Percentiles rank a stretch among this genome's conserved stretches.
Evolutionary conservation across 2,113 vertebrate species (phyloP).

Genomic region (Larimichthys crocea): DNA sequence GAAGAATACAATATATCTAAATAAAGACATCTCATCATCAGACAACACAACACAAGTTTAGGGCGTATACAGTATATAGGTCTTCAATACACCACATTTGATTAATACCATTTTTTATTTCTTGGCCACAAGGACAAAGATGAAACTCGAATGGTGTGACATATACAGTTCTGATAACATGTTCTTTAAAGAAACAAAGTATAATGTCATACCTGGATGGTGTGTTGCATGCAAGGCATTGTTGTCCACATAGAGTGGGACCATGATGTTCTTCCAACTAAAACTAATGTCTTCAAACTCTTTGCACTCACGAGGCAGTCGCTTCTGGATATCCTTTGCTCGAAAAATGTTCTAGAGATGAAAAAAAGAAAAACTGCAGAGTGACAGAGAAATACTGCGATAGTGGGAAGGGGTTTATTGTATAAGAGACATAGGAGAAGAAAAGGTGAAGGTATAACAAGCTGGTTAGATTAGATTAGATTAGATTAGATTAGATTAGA

Average conservation of each 20-base stretch:
- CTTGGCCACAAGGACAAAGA: too few species aligned
- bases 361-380: background rate
- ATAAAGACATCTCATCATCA: too few species aligned
- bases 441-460: too few species aligned
- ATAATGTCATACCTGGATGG: slow-evolving; percentile 82
- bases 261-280: slow-evolving; percentile 89
- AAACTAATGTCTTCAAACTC: slow-evolving; percentile 86
- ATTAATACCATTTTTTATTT: too few species aligned
- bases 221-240: slow-evolving; percentile 89
- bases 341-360: slow-evolving; percentile 89
- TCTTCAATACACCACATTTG: too few species aligned
- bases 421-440: background rate
- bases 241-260: slow-evolving; percentile 80
- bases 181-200: background rate
- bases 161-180: too few species aligned
- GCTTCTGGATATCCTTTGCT: slow-evolving; percentile 90
- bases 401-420: background rate
- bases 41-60: too few species aligned
- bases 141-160: too few species aligned
- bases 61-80: too few species aligned
- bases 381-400: background rate
- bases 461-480: too few species aligned
- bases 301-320: slow-evolving; percentile 86
- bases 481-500: too few species aligned
- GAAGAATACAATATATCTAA: too few species aligned